Percentiles rank a stretch among this genome's conserved stretches.
Conservation (phyloP, 2,888 invertebrate species). For the Allygus modestus region DNA sequence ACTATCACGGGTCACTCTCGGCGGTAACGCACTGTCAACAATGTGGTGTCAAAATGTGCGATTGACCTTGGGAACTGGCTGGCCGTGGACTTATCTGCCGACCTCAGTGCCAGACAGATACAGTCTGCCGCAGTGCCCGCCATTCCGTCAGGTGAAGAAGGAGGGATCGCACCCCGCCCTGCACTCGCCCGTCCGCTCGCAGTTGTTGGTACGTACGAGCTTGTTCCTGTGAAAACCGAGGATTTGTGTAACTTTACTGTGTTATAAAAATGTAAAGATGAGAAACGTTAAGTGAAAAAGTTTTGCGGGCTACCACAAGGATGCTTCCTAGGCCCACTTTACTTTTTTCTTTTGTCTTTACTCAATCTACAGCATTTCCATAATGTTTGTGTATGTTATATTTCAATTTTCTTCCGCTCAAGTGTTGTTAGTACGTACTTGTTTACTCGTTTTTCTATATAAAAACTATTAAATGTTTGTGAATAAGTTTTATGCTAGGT, state of each 20-base stretch:
- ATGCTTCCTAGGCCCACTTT: neutral
- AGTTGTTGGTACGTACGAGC: constrained; percentile 45
- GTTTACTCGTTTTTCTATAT: no score
- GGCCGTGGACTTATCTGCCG: constrained; percentile 47
- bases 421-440: no score
- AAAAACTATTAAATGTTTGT: no score
- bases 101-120: constrained; percentile 30
- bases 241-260: no score
- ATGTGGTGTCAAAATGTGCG: constrained; percentile 46
- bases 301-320: neutral
- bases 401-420: no score
- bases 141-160: constrained; percentile 25
- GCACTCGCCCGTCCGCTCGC: neutral
- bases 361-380: no score
- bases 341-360: no score
- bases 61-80: constrained; percentile 44
- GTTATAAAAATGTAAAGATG: no score
- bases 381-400: no score
- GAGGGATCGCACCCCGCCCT: constrained; percentile 7
- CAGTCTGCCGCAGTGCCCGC: constrained; percentile 21
- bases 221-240: no score
- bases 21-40: constrained; percentile 45
- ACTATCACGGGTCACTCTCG: neutral
- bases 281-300: no score
- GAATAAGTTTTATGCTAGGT: no score